Conservation (phyloP, 2,797 vertebrate species). For the Taenioides sp. region DNA sequence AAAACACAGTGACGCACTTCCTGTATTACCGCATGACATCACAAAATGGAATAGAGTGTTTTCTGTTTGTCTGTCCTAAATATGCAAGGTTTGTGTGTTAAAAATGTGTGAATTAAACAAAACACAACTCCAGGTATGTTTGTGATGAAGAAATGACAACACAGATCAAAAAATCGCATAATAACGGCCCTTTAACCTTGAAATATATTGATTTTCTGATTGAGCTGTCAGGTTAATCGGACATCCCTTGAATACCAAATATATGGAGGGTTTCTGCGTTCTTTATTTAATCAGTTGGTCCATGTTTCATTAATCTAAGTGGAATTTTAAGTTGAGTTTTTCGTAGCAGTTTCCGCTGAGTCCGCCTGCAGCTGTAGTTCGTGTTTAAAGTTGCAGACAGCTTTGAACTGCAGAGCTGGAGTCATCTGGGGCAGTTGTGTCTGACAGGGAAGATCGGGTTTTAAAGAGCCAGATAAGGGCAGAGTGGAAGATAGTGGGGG, state of each 20-base stretch:
- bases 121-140: too few relatives aligned
- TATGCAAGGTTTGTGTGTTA: too few relatives aligned
- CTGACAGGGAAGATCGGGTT: slow-evolving; percentile 1
- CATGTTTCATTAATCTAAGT: not conserved
- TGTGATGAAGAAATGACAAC: too few relatives aligned
- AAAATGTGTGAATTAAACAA: too few relatives aligned
- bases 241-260: not conserved
- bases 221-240: not conserved
- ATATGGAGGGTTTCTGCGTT: not conserved
- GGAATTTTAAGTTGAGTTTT: not conserved
- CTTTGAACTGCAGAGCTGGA: not conserved
- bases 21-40: too few relatives aligned
- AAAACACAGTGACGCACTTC: too few relatives aligned
- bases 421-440: not conserved
- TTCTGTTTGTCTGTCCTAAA: too few relatives aligned
- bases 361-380: not conserved
- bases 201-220: not conserved
- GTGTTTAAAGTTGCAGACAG: not conserved
- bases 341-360: too few relatives aligned
- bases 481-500: not conserved
- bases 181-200: not conserved
- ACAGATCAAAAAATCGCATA: too few relatives aligned
- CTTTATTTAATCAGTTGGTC: not conserved
- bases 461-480: not conserved
- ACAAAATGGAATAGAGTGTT: too few relatives aligned